Conservation (phyloP, 2,888 invertebrate genomes). For the Himalopsyche anomala region DNA sequence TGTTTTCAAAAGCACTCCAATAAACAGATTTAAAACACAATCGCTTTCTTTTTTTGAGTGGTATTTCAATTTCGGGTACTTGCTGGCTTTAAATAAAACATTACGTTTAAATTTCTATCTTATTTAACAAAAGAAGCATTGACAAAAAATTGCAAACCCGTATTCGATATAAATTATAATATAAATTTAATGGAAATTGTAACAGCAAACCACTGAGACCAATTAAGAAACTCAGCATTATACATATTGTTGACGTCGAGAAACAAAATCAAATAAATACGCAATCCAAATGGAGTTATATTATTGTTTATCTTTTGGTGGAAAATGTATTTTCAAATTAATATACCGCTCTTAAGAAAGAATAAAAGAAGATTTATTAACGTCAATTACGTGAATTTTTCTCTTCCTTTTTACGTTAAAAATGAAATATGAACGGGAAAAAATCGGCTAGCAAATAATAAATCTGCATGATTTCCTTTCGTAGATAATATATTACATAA, state of each 20-base stretch:
- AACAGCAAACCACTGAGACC: too few species aligned
- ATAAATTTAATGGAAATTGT: too few species aligned
- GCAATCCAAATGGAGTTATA: neutral
- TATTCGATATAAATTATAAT: too few species aligned
- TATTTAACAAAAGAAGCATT: too few species aligned
- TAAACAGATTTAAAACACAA: too few species aligned
- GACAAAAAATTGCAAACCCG: too few species aligned
- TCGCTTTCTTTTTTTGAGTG: too few species aligned
- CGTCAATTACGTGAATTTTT: conserved; percentile 10
- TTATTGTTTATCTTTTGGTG: neutral
- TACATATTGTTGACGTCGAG: neutral
- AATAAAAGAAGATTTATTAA: neutral
- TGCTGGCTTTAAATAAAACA: too few species aligned
- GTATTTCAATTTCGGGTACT: too few species aligned
- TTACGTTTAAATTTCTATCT: too few species aligned
- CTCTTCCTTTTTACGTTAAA: conserved; percentile 7
- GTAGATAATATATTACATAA: neutral
- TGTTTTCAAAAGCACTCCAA: too few species aligned
- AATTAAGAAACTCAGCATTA: too few species aligned
- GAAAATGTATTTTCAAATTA: conserved; percentile 1
- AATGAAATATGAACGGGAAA: conserved; percentile 17
- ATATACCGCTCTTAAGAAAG: neutral
- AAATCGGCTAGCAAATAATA: neutral
- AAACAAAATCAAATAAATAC: neutral
- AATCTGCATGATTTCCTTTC: neutral